A percentile compares a stretch with the other conserved stretches of the same genome.
These are phyloP conservation scores for Hypomesus transpacificus DNA, from an alignment of 2,113 vertebrate genomes.

Conservation along the genomic window DNA sequence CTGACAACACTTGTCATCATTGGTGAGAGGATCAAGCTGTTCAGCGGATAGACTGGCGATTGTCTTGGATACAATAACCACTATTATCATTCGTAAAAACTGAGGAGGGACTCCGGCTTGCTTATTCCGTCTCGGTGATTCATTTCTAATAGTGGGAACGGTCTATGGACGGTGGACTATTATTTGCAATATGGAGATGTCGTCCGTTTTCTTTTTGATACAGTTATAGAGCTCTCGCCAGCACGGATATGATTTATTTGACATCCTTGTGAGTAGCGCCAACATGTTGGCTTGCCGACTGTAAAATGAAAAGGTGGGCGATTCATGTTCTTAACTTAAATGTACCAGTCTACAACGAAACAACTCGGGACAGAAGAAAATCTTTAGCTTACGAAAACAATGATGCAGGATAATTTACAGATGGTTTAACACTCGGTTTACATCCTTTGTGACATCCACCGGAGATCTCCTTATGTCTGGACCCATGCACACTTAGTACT, in stretches of 20 bases:
- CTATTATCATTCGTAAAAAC: slow-evolving; percentile 23
- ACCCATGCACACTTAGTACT: too few species aligned
- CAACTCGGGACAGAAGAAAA: neutral
- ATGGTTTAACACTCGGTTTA: too few species aligned
- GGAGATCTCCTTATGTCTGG: too few species aligned
- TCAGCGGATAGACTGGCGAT: slow-evolving; percentile 30
- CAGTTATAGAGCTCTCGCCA: neutral
- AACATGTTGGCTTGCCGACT: slow-evolving; percentile 15
- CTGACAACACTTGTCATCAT: slow-evolving; percentile 13
- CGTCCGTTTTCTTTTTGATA: neutral
- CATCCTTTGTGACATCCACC: too few species aligned
- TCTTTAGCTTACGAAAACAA: slow-evolving; percentile 4
- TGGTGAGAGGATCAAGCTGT: slow-evolving; percentile 27
- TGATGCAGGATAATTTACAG: too few species aligned
- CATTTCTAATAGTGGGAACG: slow-evolving; percentile 20
- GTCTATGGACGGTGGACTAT: slow-evolving; percentile 3
- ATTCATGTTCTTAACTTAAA: slow-evolving; percentile 24
- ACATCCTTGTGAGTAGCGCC: slow-evolving; percentile 5
- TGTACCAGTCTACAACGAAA: slow-evolving; percentile 23
- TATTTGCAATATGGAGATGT: slow-evolving; percentile 6
- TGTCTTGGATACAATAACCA: slow-evolving; percentile 28
- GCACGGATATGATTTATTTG: slow-evolving; percentile 16
- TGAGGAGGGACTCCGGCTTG: slow-evolving; percentile 16
- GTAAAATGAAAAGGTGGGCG: slow-evolving; percentile 21
- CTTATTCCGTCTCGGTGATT: slow-evolving; percentile 21